Evolutionary conservation across 2,888 invertebrate genomes (phyloP).

Genomic region (Andrena dorsata): DNA sequence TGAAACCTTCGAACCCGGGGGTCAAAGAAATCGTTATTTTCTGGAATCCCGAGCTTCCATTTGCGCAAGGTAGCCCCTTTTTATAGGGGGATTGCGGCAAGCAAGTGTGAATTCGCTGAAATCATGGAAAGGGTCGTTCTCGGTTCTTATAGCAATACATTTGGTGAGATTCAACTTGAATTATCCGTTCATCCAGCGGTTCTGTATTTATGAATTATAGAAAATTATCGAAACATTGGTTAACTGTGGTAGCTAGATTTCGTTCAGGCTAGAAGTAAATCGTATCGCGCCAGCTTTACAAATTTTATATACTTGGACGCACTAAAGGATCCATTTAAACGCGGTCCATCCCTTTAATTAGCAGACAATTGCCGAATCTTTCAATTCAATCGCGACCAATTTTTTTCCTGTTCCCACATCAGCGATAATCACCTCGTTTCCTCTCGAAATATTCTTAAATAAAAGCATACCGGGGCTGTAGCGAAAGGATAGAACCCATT

Average conservation of each 20-base stretch:
- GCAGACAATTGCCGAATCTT: constrained; percentile 23
- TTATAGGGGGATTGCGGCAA: not conserved
- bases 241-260: too few species aligned
- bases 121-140: not conserved
- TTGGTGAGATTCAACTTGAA: not conserved
- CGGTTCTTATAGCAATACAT: not conserved
- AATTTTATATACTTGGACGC: not conserved
- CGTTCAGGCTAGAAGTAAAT: too few species aligned
- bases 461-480: constrained; percentile 18
- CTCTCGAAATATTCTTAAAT: constrained; percentile 36
- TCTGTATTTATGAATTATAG: too few species aligned
- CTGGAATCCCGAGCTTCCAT: not conserved
- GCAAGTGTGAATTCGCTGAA: not conserved
- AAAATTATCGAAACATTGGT: too few species aligned
- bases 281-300: too few species aligned
- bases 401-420: not conserved
- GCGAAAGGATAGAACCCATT: constrained; percentile 12
- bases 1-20: constrained; percentile 34
- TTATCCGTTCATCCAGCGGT: too few species aligned
- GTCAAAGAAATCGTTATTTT: constrained; percentile 13
- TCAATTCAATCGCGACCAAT: constrained; percentile 10
- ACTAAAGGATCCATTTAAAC: not conserved
- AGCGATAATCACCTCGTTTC: constrained; percentile 35
- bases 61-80: not conserved
- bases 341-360: not conserved